Evolutionary conservation across 2,797 vertebrate genomes (phyloP), one percentile per base, ranked within the genome.

Genomic region (Silurus lanzhouensis): DNA sequence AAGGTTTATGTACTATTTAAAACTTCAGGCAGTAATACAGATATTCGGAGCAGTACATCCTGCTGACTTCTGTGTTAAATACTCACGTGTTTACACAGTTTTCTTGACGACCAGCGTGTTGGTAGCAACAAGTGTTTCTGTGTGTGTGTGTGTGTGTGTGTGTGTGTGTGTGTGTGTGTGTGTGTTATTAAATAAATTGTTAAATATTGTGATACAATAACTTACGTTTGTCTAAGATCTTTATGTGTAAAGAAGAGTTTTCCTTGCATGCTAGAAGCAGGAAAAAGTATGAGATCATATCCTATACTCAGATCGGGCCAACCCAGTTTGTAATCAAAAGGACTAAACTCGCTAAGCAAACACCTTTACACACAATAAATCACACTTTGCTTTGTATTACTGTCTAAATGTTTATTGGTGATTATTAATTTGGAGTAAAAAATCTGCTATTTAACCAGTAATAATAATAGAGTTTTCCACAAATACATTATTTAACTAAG

Each of bases 261-360:
- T 70, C 19, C n/a, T 63, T 71, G 57, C 13, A 12, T 81, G 67
- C 31, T 12, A 25, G 57, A 63, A 68, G 75, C 64, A 84, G 76
- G 77, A 80, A 74, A 57, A 48, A 61, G 57, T 52, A n/a, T 64
- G 77, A 70, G n/a, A 57, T 72, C 77, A 81, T 81, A 85, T 81
- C 84, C 84, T 81, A 60, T n/a, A 72, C n/a, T 71, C 57, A 1
- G 44, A 68, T 0, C 4, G 48, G 75, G 1, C 83, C 46, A 70
- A 70, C 75, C 83, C 75, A 70, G 74, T 68, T 68, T 31, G 83
- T 61, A 85, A 70, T 79, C 84, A 71, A 52, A 52, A 48, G n/a
- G 22, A 5, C 13, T 68, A 68, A 82, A 82, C 80, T 82, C 9
- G 20, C 48, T 57, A 5, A n/a, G 20, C 61, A 70, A 68, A 70